A percentile compares a stretch with the other conserved stretches of the same genome.
Evolutionary conservation across 2,888 invertebrate genomes (phyloP).

Genomic region (Bibio marci): DNA sequence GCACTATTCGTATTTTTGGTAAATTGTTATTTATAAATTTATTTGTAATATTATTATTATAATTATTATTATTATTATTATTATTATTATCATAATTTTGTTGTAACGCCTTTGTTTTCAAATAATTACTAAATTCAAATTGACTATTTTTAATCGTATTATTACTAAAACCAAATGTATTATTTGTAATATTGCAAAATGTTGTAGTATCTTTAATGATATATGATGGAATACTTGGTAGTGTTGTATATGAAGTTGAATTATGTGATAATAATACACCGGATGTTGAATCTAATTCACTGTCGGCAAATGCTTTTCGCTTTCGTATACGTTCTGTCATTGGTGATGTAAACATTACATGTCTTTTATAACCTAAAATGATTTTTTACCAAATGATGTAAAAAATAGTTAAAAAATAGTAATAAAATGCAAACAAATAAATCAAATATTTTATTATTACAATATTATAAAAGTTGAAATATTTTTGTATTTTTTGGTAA

Average conservation of each 20-base stretch:
- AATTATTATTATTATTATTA: not conserved
- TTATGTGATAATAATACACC: constrained; percentile 15
- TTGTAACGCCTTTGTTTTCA: not conserved
- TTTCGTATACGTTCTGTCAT: constrained; percentile 30
- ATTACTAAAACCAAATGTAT: not conserved
- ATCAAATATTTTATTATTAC: too few species aligned
- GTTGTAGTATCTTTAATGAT: not conserved
- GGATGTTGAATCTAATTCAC: constrained; percentile 27
- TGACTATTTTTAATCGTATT: not conserved
- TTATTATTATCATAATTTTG: too few species aligned
- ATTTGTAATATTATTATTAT: not conserved
- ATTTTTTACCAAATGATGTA: too few species aligned
- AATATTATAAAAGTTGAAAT: too few species aligned
- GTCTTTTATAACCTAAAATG: constrained; percentile 15
- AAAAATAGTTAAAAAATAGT: constrained; percentile 7
- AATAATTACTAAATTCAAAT: constrained; percentile 1
- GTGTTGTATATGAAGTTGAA: constrained; percentile 9
- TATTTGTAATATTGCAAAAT: not conserved
- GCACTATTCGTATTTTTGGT: constrained; percentile 4
- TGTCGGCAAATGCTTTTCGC: constrained; percentile 31
- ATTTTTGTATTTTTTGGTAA: too few species aligned
- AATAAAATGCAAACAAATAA: too few species aligned
- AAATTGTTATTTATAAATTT: not conserved
- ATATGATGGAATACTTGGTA: not conserved
- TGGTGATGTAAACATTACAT: constrained; percentile 23